Conservation (phyloP, 2,888 invertebrate species). For the Gandaritis pyraliata region DNA sequence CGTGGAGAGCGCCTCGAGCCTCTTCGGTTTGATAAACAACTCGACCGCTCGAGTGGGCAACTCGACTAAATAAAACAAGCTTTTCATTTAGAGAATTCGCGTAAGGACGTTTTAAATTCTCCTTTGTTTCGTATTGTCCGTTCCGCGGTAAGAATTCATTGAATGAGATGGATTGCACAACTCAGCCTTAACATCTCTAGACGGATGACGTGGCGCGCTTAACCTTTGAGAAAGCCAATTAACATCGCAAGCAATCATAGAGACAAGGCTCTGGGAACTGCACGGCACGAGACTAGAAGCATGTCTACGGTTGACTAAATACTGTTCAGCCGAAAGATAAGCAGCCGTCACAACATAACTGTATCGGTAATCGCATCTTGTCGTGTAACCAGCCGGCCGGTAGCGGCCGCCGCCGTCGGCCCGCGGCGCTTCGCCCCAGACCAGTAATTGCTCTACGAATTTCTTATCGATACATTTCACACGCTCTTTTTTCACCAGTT, state of each 20-base stretch:
- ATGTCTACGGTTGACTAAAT: slow-evolving; percentile 56
- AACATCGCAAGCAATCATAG: slow-evolving; percentile 53
- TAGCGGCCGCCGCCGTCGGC: slow-evolving; percentile 53
- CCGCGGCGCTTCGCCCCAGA: slow-evolving; percentile 54
- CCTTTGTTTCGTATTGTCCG: slow-evolving; percentile 64
- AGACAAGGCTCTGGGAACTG: slow-evolving; percentile 52
- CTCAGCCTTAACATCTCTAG: slow-evolving; percentile 52
- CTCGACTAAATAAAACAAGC: slow-evolving; percentile 46
- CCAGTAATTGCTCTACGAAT: slow-evolving; percentile 68
- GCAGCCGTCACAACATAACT: slow-evolving; percentile 76
- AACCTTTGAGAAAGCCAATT: slow-evolving; percentile 68
- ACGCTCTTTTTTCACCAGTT: slow-evolving; percentile 59
- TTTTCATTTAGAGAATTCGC: slow-evolving; percentile 53
- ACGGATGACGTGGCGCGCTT: slow-evolving; percentile 50
- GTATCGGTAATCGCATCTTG: slow-evolving; percentile 77
- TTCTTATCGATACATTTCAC: slow-evolving; percentile 73
- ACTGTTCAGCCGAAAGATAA: slow-evolving; percentile 68
- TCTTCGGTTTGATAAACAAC: slow-evolving; percentile 70
- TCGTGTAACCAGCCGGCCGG: slow-evolving; percentile 64
- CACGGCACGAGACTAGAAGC: slow-evolving; percentile 53
- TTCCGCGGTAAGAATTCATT: slow-evolving; percentile 49
- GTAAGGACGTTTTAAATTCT: slow-evolving; percentile 55
- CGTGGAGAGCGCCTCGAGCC: slow-evolving; percentile 58
- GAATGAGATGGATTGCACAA: slow-evolving; percentile 60
- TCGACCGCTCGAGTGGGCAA: slow-evolving; percentile 49